Evolutionary conservation across 2,888 invertebrate genomes (phyloP).

Genomic region (Lasius fuliginosus): DNA sequence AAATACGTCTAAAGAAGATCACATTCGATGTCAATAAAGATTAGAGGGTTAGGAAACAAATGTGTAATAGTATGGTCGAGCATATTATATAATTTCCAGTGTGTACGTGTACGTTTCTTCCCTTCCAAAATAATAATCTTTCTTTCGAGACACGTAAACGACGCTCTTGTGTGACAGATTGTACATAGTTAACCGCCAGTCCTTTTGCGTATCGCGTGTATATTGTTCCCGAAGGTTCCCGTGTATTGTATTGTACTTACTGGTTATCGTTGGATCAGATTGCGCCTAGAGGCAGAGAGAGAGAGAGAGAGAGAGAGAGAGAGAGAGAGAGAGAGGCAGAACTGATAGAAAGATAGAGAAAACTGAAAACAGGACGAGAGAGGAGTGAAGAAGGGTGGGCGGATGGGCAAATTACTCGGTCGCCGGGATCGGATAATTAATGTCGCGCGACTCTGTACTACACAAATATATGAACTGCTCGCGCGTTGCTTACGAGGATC

Average conservation of each 20-base stretch:
- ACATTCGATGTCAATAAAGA: too few relatives aligned
- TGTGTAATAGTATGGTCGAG: not conserved
- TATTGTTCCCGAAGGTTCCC: constrained; percentile 33
- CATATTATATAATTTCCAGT: not conserved
- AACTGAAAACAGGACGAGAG: not conserved
- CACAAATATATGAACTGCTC: constrained; percentile 35
- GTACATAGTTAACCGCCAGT: constrained; percentile 4
- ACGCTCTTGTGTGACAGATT: not conserved
- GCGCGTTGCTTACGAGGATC: constrained; percentile 17
- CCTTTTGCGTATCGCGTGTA: constrained; percentile 42
- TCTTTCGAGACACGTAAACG: constrained; percentile 7
- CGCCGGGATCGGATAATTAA: constrained; percentile 49
- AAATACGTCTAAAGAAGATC: too few relatives aligned
- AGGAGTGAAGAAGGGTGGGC: not conserved
- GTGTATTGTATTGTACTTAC: constrained; percentile 37
- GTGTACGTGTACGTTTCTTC: not conserved
- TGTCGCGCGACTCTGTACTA: constrained; percentile 14
- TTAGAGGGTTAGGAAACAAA: not conserved
- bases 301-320: not conserved
- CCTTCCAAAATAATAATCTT: not conserved
- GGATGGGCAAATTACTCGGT: constrained; percentile 41
- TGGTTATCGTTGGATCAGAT: constrained; percentile 38
- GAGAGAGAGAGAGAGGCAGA: not conserved
- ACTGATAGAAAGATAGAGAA: not conserved
- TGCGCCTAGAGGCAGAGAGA: not conserved